Conservation (phyloP, 1,140 invertebrate species). For the Hyles euphorbiae region DNA sequence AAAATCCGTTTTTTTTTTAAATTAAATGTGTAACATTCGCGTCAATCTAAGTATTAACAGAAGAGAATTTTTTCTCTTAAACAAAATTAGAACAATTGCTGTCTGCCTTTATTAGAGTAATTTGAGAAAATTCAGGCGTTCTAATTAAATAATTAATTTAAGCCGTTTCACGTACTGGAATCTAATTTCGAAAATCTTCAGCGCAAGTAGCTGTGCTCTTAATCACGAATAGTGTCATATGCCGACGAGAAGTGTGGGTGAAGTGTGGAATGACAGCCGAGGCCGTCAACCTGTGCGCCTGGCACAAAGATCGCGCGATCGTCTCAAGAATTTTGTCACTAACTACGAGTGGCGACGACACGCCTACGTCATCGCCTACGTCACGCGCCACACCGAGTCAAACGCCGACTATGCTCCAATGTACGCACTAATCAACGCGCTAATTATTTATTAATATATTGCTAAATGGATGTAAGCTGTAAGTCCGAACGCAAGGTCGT, state of each 20-base stretch:
- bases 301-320: constrained; percentile 16
- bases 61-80: too few species aligned
- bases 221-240: constrained; percentile 4
- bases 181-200: constrained; percentile 1
- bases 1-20: too few species aligned
- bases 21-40: too few species aligned
- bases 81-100: too few species aligned
- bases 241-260: neutral
- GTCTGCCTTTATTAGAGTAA: too few species aligned
- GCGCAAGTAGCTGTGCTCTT: constrained; percentile 1
- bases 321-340: constrained; percentile 13
- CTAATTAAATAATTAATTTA: too few species aligned
- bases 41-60: too few species aligned
- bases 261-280: constrained; percentile 2
- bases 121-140: too few species aligned
- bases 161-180: neutral
- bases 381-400: constrained; percentile 12
- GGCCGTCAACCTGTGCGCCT: constrained; percentile 16
- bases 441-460: too few species aligned
- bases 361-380: constrained; percentile 11
- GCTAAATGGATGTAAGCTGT: too few species aligned
- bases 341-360: constrained; percentile 11
- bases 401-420: constrained; percentile 3
- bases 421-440: too few species aligned
- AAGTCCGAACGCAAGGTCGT: too few species aligned